These are phyloP conservation scores for Hyperoodon ampullatus DNA, from an alignment of 2,113 vertebrate species.

Conservation along the genomic window DNA sequence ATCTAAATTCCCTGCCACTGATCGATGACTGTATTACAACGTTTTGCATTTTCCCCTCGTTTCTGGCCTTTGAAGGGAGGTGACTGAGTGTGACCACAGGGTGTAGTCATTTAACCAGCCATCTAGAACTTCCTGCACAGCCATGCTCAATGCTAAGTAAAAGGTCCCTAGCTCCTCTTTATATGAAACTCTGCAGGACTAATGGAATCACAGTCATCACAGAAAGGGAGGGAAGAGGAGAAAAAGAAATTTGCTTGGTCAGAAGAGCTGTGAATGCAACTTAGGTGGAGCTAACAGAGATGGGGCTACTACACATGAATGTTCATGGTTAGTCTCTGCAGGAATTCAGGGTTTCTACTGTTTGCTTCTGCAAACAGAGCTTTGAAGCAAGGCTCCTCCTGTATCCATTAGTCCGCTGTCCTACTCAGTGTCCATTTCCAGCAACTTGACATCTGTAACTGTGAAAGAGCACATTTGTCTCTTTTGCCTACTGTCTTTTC, in stretches of 20 bases:
- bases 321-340: background rate
- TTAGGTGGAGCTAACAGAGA: background rate
- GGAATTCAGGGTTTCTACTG: background rate
- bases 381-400: background rate
- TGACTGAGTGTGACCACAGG: background rate
- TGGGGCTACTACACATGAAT: too few species aligned
- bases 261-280: background rate
- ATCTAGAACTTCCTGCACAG: background rate
- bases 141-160: background rate
- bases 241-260: background rate
- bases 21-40: background rate
- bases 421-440: background rate
- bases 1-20: background rate
- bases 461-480: background rate
- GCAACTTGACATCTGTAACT: background rate
- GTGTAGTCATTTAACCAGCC: background rate
- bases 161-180: background rate
- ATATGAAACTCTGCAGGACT: background rate
- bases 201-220: background rate
- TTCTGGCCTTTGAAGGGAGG: background rate
- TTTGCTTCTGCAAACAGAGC: background rate
- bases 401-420: background rate
- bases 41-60: background rate
- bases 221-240: background rate
- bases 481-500: background rate